Percentiles rank a stretch among this genome's conserved stretches.
Evolutionary conservation across 2,797 vertebrate genomes (phyloP).

Genomic region (Bufotes viridis): DNA sequence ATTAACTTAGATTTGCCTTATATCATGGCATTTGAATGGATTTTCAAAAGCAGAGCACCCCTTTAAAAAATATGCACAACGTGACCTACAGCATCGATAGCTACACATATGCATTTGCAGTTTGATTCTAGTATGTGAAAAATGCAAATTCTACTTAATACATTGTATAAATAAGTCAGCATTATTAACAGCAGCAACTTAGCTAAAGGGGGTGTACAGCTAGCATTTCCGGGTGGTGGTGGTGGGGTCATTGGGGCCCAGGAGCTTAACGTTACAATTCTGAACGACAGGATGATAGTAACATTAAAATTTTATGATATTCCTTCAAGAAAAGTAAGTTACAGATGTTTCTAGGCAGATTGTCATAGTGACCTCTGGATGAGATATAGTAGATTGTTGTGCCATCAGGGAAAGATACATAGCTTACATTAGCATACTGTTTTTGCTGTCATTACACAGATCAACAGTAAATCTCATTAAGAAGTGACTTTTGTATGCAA

Average conservation of each 20-base stretch:
- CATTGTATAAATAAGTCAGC: no score
- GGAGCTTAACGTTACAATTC: not conserved
- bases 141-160: no score
- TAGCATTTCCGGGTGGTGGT: not conserved
- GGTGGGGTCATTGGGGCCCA: not conserved
- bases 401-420: not conserved
- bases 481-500: not conserved
- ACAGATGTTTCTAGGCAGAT: not conserved
- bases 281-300: not conserved
- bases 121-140: no score
- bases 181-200: no score
- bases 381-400: not conserved
- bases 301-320: not conserved
- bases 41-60: no score
- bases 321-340: not conserved
- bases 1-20: no score
- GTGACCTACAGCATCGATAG: no score
- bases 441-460: not conserved
- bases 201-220: no score
- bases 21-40: no score
- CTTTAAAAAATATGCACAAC: no score
- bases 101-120: no score
- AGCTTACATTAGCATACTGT: conserved; percentile 3
- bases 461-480: not conserved
- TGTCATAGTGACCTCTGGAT: not conserved